These are phyloP conservation scores for Brassicogethes aeneus DNA, from an alignment of 2,888 invertebrate genomes.

Conservation along the genomic window DNA sequence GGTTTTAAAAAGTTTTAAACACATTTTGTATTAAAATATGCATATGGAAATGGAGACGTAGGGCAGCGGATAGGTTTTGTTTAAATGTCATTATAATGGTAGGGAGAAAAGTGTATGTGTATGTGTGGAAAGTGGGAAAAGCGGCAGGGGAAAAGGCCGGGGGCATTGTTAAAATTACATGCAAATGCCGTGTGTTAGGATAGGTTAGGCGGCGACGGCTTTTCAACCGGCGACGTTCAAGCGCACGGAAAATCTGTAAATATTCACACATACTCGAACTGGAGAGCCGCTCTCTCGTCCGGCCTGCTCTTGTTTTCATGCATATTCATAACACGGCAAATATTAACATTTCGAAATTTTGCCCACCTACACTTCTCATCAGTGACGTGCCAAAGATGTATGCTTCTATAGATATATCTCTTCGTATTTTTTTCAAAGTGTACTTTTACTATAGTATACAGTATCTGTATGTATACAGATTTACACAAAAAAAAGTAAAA, in stretches of 20 bases:
- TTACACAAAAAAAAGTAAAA: not conserved
- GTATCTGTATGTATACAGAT: not conserved
- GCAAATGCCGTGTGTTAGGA: slow-evolving; percentile 17
- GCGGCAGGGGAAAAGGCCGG: slow-evolving; percentile 11
- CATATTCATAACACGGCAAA: slow-evolving; percentile 27
- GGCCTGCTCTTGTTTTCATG: slow-evolving; percentile 22
- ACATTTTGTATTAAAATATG: too few relatives aligned
- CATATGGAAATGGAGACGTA: too few relatives aligned
- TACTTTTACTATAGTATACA: too few relatives aligned
- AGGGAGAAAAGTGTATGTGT: too few relatives aligned
- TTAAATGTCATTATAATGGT: slow-evolving; percentile 13
- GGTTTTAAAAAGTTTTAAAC: too few relatives aligned
- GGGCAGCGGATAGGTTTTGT: not conserved
- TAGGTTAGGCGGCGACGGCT: slow-evolving; percentile 17
- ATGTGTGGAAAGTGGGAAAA: too few relatives aligned
- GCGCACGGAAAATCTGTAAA: slow-evolving; percentile 31
- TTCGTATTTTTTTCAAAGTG: too few relatives aligned
- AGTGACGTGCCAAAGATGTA: not conserved
- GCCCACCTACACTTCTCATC: slow-evolving; percentile 2
- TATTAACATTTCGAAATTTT: slow-evolving; percentile 21
- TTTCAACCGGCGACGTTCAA: slow-evolving; percentile 18
- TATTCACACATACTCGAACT: slow-evolving; percentile 26
- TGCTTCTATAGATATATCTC: too few relatives aligned
- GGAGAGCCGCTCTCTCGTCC: too few relatives aligned
- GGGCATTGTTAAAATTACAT: slow-evolving; percentile 15